A percentile compares a stretch with the other conserved stretches of the same genome.
These are phyloP conservation scores for Clarias macrocephalus DNA, from an alignment of 2,113 vertebrate species.

Conservation along the genomic window DNA sequence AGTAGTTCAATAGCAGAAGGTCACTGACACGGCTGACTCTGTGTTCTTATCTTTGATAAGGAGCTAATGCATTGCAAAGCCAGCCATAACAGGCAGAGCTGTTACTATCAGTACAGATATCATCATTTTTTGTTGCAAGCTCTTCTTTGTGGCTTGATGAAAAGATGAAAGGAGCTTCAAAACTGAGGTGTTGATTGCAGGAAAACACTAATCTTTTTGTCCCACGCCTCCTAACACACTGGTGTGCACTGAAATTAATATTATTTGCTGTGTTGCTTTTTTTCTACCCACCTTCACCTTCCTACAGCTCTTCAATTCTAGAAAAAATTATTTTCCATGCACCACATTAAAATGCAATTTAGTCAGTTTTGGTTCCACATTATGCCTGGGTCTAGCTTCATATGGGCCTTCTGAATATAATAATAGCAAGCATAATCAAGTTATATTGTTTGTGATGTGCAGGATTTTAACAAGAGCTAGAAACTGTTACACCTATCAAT, in stretches of 20 bases:
- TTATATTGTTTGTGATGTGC: not conserved
- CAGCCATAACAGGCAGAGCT: conserved; percentile 38
- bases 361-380: not conserved
- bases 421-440: conserved; percentile 15
- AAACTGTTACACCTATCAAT: not conserved
- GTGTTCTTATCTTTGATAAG: not conserved
- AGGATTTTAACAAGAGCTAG: not conserved
- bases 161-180: conserved; percentile 32
- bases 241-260: conserved; percentile 19
- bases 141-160: conserved; percentile 42
- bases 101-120: conserved; percentile 26
- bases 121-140: conserved; percentile 31
- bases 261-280: not conserved
- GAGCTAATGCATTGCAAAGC: not conserved
- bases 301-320: not conserved
- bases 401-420: not conserved
- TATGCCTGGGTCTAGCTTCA: not conserved
- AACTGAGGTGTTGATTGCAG: conserved; percentile 10
- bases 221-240: not conserved
- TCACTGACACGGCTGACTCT: not conserved
- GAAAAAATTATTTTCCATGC: not conserved
- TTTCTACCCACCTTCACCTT: not conserved
- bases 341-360: conserved; percentile 9
- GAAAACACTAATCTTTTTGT: conserved; percentile 29
- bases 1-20: not conserved